Conservation (phyloP, 2,113 vertebrate genomes). For the Boulengeromyrus knoepffleri region DNA sequence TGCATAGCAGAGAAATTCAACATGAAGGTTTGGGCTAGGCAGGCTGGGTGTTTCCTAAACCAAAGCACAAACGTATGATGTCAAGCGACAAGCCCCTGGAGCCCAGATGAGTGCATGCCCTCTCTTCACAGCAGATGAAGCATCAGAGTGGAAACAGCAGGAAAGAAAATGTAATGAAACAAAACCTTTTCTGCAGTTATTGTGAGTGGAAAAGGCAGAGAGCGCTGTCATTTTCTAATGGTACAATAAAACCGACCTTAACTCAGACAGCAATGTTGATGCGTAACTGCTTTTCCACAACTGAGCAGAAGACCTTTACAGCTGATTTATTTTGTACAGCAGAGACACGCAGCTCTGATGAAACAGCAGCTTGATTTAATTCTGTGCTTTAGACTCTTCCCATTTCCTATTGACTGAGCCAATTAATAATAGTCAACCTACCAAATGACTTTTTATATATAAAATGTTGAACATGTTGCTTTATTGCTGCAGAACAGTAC, state of each 20-base stretch:
- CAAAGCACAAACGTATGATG: background rate
- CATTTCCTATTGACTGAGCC: background rate
- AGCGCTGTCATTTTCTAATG: background rate
- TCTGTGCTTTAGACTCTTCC: background rate
- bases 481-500: background rate
- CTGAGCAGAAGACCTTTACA: background rate
- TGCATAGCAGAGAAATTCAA: background rate
- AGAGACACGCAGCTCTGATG: background rate
- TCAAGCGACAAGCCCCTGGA: background rate
- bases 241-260: background rate
- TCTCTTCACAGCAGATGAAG: background rate
- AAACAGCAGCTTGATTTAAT: background rate
- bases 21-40: background rate
- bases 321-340: background rate
- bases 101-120: background rate
- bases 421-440: background rate
- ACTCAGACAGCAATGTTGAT: background rate
- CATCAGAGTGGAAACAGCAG: constrained; percentile 8
- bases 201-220: background rate
- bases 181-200: background rate
- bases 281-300: background rate
- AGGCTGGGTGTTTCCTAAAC: background rate
- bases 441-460: background rate
- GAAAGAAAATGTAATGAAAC: background rate
- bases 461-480: background rate